Conservation (phyloP, 2,797 vertebrate genomes). For the Bovichtus variegatus region DNA sequence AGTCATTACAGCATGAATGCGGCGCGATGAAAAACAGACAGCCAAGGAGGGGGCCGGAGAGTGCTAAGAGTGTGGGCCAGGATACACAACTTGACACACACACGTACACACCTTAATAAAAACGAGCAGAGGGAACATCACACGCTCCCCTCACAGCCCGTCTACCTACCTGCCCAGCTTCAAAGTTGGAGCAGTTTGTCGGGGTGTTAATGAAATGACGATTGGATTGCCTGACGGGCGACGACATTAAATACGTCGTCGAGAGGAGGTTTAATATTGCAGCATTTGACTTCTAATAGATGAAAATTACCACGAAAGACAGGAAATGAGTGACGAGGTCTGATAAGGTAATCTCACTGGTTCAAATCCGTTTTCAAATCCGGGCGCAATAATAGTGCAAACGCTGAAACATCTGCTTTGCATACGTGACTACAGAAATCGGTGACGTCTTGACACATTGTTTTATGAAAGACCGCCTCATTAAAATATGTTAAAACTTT, state of each 20-base stretch:
- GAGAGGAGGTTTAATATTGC: slow-evolving; percentile 14
- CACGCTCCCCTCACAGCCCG: slow-evolving; percentile 32
- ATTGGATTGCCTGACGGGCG: slow-evolving; percentile 40
- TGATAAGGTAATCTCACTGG: slow-evolving; percentile 4
- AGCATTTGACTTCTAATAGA: slow-evolving; percentile 22
- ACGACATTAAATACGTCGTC: slow-evolving; percentile 29
- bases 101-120: slow-evolving; percentile 3
- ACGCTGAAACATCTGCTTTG: slow-evolving; percentile 72
- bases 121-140: slow-evolving; percentile 42
- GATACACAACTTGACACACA: slow-evolving; percentile 40
- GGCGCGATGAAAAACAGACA: slow-evolving; percentile 66
- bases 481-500: slow-evolving; percentile 97
- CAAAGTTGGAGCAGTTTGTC: slow-evolving; percentile 47
- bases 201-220: slow-evolving; percentile 48
- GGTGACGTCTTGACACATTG: slow-evolving; percentile 69
- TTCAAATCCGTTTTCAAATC: slow-evolving; percentile 20
- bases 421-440: slow-evolving; percentile 43
- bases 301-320: slow-evolving; percentile 23
- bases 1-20: slow-evolving; percentile 85
- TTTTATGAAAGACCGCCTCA: slow-evolving; percentile 79
- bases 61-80: slow-evolving; percentile 9
- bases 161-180: slow-evolving; percentile 39
- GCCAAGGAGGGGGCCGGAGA: slow-evolving; percentile 23
- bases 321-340: not conserved
- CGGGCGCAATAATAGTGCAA: slow-evolving; percentile 41